Base-by-base conservation (phyloP, 2,888 invertebrate genomes). In the Teleogryllus oceanicus region DNA sequence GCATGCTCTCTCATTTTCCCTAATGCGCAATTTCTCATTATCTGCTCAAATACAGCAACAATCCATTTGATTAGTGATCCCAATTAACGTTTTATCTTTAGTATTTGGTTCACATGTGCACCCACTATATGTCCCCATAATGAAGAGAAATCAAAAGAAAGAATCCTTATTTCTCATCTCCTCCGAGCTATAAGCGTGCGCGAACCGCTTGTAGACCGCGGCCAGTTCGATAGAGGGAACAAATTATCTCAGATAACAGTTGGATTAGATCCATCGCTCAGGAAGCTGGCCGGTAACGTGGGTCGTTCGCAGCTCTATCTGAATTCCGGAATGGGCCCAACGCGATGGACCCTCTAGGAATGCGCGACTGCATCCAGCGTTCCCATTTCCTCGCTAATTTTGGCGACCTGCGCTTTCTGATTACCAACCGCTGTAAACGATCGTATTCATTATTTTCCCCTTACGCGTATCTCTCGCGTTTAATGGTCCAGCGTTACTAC, bases 321-420 rank as follows among this genome's bases (percentile, higher is more conserved):
- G 62, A 8, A 62, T 62, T 62, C 62, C 62, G 62, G 62, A 62
- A 62, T 62, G 62, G n/a, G 62, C 8, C n/a, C n/a, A 13, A 8
- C 16, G 5, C n/a, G 13, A 13, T 62, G 62, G 13, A 16, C n/a
- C 62, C 62, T 62, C 13, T n/a, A n/a, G 62, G 62, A 62, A 62
- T 11, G 62, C 62, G n/a, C 62, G 5, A 18, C 62, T 62, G 62
- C 5, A 13, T 62, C 62, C 62, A 62, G 62, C 62, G 62, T n/a
- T 62, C 62, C 62, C 62, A 62, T 62, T 62, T 62, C 62, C 62
- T 13, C 62, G 62, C 62, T 62, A 62, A 62, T 18, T 62, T 62
- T 62, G 62, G 16, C 13, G 62, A n/a, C 62, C 16, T 62, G 11
- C 62, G 62, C 62, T 62, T 62, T 62, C 62, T 62, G 62, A 62